phyloP scores from a whole-genome alignment of 2,888 invertebrate species.

The Theretra japonica region DNA sequence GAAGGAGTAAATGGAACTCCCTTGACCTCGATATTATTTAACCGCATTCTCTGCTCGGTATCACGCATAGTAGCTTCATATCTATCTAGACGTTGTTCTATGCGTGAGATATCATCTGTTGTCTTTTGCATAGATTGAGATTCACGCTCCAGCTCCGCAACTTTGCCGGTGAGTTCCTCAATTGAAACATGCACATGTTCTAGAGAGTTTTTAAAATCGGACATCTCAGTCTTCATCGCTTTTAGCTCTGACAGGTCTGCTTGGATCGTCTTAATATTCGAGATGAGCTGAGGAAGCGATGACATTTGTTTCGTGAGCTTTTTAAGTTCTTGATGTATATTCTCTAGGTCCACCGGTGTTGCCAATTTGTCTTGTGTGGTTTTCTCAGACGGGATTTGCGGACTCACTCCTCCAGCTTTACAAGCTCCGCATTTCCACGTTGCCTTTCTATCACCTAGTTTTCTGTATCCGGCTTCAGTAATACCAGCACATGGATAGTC shows the following conservation, averaged over 20 bases:
- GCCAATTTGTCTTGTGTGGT: background rate
- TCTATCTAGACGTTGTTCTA: too few species aligned
- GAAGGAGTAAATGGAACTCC: too few species aligned
- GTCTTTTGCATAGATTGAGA: background rate
- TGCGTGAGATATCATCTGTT: background rate
- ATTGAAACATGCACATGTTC: background rate
- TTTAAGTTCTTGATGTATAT: background rate
- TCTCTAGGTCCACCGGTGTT: background rate
- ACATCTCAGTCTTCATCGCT: background rate
- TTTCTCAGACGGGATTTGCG: background rate
- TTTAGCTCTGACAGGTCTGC: background rate
- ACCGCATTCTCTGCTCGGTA: too few species aligned
- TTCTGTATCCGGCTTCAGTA: background rate
- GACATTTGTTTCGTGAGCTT: conserved; percentile 3
- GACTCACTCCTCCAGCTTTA: background rate
- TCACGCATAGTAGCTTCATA: too few species aligned
- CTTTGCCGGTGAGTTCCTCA: background rate
- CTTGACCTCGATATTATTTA: too few species aligned
- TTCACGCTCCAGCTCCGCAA: background rate
- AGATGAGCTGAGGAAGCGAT: background rate
- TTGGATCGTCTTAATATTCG: conserved; percentile 1
- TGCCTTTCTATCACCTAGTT: background rate
- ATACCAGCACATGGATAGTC: background rate
- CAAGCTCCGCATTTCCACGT: background rate
- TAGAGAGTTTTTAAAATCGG: background rate